phyloP scores from a whole-genome alignment of 2,113 vertebrate species.

The Pterophyllum scalare region DNA sequence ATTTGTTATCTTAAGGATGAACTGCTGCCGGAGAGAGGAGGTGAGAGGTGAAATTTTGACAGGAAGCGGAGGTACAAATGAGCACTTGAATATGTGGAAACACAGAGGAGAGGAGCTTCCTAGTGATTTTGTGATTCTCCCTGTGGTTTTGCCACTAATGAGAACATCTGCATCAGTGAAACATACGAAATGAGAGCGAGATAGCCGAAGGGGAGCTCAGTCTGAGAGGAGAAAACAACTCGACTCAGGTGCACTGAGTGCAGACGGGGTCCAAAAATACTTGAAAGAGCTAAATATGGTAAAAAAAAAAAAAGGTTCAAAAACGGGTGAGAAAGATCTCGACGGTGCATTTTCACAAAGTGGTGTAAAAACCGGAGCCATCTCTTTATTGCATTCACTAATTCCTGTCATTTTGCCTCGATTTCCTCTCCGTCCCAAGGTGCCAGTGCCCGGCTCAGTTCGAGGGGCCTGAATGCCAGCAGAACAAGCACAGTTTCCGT shows the following conservation, averaged over 20 bases:
- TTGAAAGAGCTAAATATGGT: conserved; percentile 21
- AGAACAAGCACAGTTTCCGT: conserved; percentile 91
- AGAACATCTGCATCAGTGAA: conserved; percentile 73
- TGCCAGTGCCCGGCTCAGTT: conserved; percentile 88
- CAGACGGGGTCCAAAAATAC: background rate
- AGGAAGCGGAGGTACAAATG: conserved; percentile 30
- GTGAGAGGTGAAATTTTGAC: conserved; percentile 36
- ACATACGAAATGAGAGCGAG: conserved; percentile 38
- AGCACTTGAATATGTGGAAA: conserved; percentile 31
- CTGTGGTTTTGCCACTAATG: conserved; percentile 64
- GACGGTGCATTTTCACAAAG: background rate
- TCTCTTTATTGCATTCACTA: conserved; percentile 17
- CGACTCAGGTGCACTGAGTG: conserved; percentile 5
- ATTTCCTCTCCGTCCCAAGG: conserved; percentile 74
- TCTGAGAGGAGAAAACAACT: conserved; percentile 36
- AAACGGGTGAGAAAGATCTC: background rate
- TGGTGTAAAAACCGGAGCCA: background rate
- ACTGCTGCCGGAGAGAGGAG: background rate
- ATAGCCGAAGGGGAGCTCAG: conserved; percentile 39
- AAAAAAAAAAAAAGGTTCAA: conserved; percentile 16
- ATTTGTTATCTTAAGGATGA: background rate
- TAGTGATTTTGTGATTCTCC: conserved; percentile 47
- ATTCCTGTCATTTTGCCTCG: conserved; percentile 33
- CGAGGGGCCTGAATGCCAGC: conserved; percentile 90
- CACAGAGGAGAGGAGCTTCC: conserved; percentile 31